Evolutionary conservation across 2,888 invertebrate species (phyloP).

Genomic region (Diaphora mendica): DNA sequence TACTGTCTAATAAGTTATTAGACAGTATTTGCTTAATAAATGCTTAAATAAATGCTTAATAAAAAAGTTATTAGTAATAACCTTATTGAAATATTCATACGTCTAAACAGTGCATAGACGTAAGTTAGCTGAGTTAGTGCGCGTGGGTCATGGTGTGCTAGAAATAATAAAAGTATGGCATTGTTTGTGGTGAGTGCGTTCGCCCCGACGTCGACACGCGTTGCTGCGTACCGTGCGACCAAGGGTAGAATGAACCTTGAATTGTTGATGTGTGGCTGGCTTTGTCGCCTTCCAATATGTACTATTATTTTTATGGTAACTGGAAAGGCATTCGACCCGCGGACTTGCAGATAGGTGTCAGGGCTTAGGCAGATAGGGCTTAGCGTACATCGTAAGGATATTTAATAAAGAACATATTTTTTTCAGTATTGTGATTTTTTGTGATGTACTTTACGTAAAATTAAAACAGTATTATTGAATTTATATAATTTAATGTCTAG

Average conservation of each 20-base stretch:
- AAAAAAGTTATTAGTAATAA: no score
- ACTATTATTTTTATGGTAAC: constrained; percentile 24
- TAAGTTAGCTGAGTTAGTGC: constrained; percentile 11
- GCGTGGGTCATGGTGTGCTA: constrained; percentile 45
- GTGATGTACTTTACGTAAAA: no score
- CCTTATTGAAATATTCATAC: constrained; percentile 10
- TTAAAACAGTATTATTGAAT: neutral
- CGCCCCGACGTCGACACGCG: constrained; percentile 69
- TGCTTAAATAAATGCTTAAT: no score
- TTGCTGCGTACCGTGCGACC: constrained; percentile 61
- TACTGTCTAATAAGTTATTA: constrained; percentile 5
- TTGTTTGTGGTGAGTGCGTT: constrained; percentile 66
- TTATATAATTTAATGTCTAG: neutral
- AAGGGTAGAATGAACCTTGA: constrained; percentile 11
- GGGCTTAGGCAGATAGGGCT: neutral
- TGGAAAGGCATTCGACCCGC: constrained; percentile 1
- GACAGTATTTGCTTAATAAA: no score
- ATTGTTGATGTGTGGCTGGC: constrained; percentile 8
- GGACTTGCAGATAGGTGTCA: neutral
- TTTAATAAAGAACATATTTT: no score
- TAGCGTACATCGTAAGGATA: neutral
- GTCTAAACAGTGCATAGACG: constrained; percentile 2
- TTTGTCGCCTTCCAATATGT: constrained; percentile 1
- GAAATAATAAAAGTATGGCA: constrained; percentile 60
- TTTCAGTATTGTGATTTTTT: no score